Evolutionary conservation across 2,797 vertebrate species (phyloP).

Genomic region (Tangara arthus): DNA sequence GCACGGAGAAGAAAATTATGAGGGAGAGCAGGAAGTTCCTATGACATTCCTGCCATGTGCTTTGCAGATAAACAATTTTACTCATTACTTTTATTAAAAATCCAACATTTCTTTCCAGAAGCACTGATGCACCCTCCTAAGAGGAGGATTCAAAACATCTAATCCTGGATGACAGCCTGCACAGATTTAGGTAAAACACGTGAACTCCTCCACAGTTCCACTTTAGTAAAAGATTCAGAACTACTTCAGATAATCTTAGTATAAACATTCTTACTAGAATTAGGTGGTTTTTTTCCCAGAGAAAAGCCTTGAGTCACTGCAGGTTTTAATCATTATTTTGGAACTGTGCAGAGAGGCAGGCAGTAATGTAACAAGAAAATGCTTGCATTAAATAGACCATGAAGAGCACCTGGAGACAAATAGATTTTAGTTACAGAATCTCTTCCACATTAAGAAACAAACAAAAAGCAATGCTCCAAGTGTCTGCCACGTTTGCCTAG

Average conservation of each 20-base stretch:
- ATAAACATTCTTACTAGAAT: background rate
- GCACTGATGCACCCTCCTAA: background rate
- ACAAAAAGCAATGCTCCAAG: background rate
- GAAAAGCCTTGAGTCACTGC: background rate
- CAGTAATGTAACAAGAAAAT: background rate
- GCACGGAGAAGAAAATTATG: background rate
- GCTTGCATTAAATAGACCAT: background rate
- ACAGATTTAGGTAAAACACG: background rate
- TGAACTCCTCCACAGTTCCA: background rate
- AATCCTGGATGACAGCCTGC: background rate
- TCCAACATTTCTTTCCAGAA: background rate
- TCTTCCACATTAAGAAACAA: background rate
- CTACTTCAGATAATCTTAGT: background rate
- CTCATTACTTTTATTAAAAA: background rate
- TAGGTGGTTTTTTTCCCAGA: background rate
- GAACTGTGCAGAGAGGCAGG: background rate
- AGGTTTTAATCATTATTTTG: background rate
- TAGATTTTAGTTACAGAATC: background rate
- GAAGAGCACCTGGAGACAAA: background rate
- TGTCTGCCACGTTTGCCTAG: background rate
- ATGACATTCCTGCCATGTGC: accelerated
- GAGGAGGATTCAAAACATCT: background rate
- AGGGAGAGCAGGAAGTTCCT: background rate
- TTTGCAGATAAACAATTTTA: background rate
- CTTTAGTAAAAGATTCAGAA: background rate